Conservation (phyloP, 2,797 vertebrate species). For the Heterohyrax brucei region DNA sequence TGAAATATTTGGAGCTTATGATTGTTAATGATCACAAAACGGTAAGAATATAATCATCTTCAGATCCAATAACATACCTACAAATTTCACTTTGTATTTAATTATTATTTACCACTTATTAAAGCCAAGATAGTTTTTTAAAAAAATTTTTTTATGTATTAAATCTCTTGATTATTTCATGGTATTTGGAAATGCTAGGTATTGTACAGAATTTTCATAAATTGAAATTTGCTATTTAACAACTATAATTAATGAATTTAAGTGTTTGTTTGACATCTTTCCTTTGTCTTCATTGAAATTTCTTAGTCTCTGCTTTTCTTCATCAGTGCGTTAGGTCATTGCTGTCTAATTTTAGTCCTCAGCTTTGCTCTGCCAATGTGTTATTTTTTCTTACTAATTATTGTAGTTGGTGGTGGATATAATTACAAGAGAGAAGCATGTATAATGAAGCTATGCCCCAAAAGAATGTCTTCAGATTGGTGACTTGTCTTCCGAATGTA, state of each 20-base stretch:
- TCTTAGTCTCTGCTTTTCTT: slow-evolving; percentile 31
- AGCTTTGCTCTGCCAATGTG: slow-evolving; percentile 26
- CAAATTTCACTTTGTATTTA: slow-evolving; percentile 27
- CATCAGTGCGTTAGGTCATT: neutral
- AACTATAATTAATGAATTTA: slow-evolving; percentile 35
- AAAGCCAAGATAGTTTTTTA: neutral
- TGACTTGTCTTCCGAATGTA: slow-evolving; percentile 28
- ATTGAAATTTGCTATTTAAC: neutral
- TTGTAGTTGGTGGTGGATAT: slow-evolving; percentile 35
- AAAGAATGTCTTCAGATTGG: neutral
- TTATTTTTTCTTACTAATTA: slow-evolving; percentile 44
- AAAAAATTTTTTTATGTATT: neutral
- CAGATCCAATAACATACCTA: slow-evolving; percentile 25
- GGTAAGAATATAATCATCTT: slow-evolving; percentile 91
- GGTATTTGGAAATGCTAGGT: neutral
- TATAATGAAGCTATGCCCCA: neutral
- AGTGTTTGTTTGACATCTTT: slow-evolving; percentile 27
- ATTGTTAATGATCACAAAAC: slow-evolving; percentile 98
- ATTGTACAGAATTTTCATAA: slow-evolving; percentile 57
- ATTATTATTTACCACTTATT: slow-evolving; percentile 54
- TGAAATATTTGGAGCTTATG: slow-evolving; percentile 99
- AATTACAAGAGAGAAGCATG: slow-evolving; percentile 19
- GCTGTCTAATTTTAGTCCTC: slow-evolving; percentile 40
- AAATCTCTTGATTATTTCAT: slow-evolving; percentile 35
- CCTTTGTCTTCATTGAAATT: slow-evolving; percentile 23